Percentiles rank a stretch among this genome's conserved stretches.
Evolutionary conservation across 2,888 invertebrate species (phyloP).

Genomic region (Lasioglossum lativentre): DNA sequence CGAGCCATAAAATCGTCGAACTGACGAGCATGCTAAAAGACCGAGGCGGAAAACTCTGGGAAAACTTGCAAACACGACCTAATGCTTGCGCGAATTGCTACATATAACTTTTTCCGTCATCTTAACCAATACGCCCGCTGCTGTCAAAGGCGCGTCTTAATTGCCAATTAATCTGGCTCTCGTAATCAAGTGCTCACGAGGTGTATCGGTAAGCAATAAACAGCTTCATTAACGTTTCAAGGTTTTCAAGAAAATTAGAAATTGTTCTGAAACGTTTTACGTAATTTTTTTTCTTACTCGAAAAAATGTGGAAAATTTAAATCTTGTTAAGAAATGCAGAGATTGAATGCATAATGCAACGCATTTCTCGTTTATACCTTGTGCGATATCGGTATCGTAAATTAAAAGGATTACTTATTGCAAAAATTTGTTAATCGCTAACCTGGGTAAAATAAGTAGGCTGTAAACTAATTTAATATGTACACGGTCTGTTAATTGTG

Average conservation of each 20-base stretch:
- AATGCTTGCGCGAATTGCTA: background rate
- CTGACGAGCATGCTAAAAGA: conserved; percentile 4
- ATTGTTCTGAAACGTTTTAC: background rate
- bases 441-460: background rate
- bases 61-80: background rate
- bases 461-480: background rate
- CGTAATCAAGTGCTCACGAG: background rate
- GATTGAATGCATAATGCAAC: background rate
- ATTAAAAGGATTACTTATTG: background rate
- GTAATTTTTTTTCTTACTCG: background rate
- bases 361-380: background rate
- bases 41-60: background rate
- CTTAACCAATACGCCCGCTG: background rate
- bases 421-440: background rate
- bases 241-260: background rate
- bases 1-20: conserved; percentile 40
- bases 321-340: no score
- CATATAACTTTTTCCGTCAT: background rate
- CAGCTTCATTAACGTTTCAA: background rate
- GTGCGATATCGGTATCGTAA: background rate
- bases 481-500: no score
- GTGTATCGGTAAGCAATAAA: background rate
- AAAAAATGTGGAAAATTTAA: background rate
- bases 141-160: background rate
- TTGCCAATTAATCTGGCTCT: conserved; percentile 4